Conservation (phyloP, 2,797 vertebrate genomes). For the Poeciliopsis presidionis region DNA sequence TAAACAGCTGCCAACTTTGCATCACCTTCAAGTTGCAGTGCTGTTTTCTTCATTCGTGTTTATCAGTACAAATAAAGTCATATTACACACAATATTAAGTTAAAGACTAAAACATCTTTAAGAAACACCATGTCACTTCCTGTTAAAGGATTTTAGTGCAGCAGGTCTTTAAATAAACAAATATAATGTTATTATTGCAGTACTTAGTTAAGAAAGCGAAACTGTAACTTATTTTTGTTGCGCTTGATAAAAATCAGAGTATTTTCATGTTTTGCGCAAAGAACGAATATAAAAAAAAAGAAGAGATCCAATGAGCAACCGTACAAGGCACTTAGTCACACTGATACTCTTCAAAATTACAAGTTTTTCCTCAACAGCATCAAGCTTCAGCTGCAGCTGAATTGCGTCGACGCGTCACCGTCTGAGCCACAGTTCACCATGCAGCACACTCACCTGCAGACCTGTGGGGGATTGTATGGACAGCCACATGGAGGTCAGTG, state of each 20-base stretch:
- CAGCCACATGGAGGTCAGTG: conserved; percentile 67
- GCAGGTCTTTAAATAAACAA: neutral
- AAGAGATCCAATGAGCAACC: neutral
- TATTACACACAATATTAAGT: neutral
- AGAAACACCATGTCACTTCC: neutral
- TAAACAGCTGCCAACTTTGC: neutral
- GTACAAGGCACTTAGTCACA: neutral
- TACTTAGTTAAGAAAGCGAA: neutral
- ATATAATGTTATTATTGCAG: neutral
- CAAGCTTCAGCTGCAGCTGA: neutral
- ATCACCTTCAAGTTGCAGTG: neutral
- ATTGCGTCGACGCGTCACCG: neutral
- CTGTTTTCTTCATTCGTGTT: neutral
- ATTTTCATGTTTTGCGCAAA: neutral
- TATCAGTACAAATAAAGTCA: too few species aligned
- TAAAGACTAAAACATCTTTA: neutral
- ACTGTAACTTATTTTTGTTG: neutral
- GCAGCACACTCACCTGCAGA: conserved; percentile 2
- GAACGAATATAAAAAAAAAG: neutral
- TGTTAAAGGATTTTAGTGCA: neutral
- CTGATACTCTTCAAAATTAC: neutral
- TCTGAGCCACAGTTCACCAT: neutral
- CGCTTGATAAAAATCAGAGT: neutral
- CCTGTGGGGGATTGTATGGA: neutral
- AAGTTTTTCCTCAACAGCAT: neutral